Percentiles rank a stretch among this genome's conserved stretches.
Evolutionary conservation across 2,113 vertebrate genomes (phyloP).

Genomic region (Shinisaurus crocodilurus): DNA sequence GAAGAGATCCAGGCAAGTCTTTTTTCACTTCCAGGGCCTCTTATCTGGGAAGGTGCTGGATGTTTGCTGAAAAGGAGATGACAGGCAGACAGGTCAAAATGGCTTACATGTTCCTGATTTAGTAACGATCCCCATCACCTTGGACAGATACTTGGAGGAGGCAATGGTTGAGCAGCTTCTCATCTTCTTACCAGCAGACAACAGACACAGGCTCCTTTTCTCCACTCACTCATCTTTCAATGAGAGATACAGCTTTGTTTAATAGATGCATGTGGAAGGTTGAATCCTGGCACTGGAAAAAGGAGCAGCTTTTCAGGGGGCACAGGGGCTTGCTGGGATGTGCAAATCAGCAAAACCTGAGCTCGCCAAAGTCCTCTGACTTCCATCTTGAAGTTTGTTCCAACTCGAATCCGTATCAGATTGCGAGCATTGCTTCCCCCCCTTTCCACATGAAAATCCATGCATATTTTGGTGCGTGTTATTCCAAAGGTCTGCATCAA

Average conservation of each 20-base stretch:
- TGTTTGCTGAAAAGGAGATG: conserved; percentile 46
- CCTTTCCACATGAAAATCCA: no score
- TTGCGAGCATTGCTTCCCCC: no score
- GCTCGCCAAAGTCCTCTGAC: no score
- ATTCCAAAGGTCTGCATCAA: no score
- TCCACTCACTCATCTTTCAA: background rate
- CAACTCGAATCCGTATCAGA: no score
- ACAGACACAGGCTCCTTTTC: background rate
- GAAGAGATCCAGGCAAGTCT: conserved; percentile 32
- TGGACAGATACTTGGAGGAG: conserved; percentile 36
- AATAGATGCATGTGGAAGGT: background rate
- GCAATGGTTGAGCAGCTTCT: conserved; percentile 17
- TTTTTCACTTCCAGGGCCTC: conserved; percentile 24
- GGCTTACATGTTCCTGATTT: conserved; percentile 27
- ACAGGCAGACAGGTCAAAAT: conserved; percentile 13
- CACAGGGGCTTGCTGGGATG: no score
- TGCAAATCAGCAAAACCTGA: no score
- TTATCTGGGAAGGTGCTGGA: conserved; percentile 47
- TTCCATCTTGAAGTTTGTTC: no score
- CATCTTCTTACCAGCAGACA: conserved; percentile 19
- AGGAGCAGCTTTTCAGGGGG: background rate
- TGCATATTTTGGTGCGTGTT: no score
- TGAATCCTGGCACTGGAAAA: no score
- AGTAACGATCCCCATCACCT: conserved; percentile 38
- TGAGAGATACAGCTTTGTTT: background rate